phyloP scores from a whole-genome alignment of 2,797 vertebrate species.

The Neostethus bicornis region DNA sequence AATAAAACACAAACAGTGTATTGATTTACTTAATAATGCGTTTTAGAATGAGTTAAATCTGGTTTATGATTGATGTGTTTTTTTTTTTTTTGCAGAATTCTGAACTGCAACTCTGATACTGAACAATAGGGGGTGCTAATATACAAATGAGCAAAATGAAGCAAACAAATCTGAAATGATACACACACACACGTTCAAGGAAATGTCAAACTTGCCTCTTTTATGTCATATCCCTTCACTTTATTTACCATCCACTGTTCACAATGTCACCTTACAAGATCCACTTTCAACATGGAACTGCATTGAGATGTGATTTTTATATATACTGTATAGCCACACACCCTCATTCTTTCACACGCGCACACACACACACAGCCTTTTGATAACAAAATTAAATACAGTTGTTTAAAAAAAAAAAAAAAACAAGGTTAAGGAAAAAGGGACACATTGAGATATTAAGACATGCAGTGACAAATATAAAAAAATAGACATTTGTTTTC shows the following conservation, averaged over 20 bases:
- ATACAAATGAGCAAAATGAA: conserved; percentile 56
- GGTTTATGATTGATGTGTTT: neutral
- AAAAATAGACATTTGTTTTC: conserved; percentile 97
- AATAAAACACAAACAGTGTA: conserved; percentile 41
- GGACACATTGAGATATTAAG: conserved; percentile 68
- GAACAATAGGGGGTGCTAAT: conserved; percentile 65
- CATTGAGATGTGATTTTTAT: conserved; percentile 62
- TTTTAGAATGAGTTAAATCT: conserved; percentile 35
- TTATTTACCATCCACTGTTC: conserved; percentile 74
- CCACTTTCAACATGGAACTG: conserved; percentile 70
- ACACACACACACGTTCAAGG: neutral
- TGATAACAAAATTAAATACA: conserved; percentile 76
- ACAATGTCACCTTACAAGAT: conserved; percentile 72
- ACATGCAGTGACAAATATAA: conserved; percentile 89
- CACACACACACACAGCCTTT: conserved; percentile 47
- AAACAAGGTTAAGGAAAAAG: conserved; percentile 40
- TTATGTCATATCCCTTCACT: conserved; percentile 59
- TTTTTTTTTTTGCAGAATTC: conserved; percentile 9
- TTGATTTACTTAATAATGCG: conserved; percentile 41
- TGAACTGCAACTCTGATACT: conserved; percentile 51
- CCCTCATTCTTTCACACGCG: conserved; percentile 48
- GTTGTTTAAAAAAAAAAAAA: conserved; percentile 69
- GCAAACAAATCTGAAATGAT: neutral
- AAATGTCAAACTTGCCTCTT: neutral
- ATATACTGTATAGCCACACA: conserved; percentile 1